These are phyloP conservation scores for Dascillus cervinus DNA, from an alignment of 2,888 invertebrate species.

Conservation along the genomic window DNA sequence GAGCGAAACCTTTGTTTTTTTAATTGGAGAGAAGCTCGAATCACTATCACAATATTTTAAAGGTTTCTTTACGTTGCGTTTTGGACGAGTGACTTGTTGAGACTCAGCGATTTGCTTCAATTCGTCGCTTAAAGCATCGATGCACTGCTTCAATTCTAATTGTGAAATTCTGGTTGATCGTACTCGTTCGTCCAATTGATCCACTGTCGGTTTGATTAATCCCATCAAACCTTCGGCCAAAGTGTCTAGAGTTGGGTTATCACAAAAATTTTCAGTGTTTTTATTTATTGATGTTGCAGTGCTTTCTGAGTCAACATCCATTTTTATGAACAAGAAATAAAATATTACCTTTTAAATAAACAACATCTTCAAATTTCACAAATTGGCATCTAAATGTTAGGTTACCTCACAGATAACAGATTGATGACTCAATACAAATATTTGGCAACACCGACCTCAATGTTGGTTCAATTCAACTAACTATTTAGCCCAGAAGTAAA, in stretches of 20 bases:
- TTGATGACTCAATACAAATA: no score
- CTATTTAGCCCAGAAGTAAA: no score
- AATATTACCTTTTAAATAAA: no score
- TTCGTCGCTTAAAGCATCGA: constrained; percentile 77
- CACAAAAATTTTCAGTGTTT: constrained; percentile 77
- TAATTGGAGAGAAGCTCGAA: constrained; percentile 3
- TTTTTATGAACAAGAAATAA: constrained; percentile 24
- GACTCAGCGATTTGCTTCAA: constrained; percentile 71
- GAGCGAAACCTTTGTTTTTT: neutral
- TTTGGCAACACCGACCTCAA: no score
- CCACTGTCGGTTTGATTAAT: constrained; percentile 85
- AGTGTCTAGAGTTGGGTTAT: constrained; percentile 83
- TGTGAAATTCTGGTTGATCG: constrained; percentile 78
- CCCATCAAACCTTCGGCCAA: constrained; percentile 86
- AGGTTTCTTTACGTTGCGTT: constrained; percentile 5
- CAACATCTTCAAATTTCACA: no score
- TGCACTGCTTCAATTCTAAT: constrained; percentile 77
- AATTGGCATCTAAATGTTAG: no score
- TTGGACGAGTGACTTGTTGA: constrained; percentile 60
- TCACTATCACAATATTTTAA: constrained; percentile 5
- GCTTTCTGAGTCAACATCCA: constrained; percentile 68
- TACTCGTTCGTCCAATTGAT: constrained; percentile 83
- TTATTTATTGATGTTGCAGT: constrained; percentile 83
- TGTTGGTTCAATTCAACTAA: no score
- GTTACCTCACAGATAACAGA: no score